Evolutionary conservation across 2,113 vertebrate genomes (phyloP).

Genomic region (Entelurus aequoreus): DNA sequence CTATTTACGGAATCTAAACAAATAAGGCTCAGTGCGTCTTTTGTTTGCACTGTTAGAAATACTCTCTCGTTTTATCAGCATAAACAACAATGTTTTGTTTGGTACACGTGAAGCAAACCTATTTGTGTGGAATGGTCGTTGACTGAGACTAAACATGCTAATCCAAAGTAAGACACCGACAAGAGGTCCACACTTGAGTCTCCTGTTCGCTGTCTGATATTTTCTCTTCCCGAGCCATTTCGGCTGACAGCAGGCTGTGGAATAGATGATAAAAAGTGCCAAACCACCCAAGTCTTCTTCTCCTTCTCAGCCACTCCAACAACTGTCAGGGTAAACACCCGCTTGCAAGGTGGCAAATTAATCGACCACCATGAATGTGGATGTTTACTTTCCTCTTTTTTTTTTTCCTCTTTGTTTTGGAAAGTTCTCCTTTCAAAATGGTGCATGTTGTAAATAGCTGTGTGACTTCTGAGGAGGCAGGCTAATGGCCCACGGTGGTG

Average conservation of each 20-base stretch:
- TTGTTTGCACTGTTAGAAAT: constrained; percentile 25
- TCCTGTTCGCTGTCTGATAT: constrained; percentile 50
- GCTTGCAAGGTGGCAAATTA: constrained; percentile 41
- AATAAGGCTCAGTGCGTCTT: constrained; percentile 46
- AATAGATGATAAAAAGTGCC: constrained; percentile 38
- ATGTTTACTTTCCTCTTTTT: constrained; percentile 26
- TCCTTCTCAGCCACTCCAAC: constrained; percentile 8
- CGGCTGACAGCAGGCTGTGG: constrained; percentile 38
- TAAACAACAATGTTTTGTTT: constrained; percentile 46
- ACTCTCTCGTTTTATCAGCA: constrained; percentile 31
- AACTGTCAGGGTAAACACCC: constrained; percentile 27
- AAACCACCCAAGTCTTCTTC: constrained; percentile 13
- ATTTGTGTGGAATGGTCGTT: constrained; percentile 36
- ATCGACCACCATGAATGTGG: constrained; percentile 36
- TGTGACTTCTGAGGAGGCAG: constrained; percentile 43
- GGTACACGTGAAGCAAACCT: constrained; percentile 31
- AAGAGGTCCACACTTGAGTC: constrained; percentile 40
- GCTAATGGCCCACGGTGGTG: constrained; percentile 40
- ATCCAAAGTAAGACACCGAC: constrained; percentile 43
- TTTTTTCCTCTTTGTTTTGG: constrained; percentile 17
- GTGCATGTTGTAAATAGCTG: constrained; percentile 51
- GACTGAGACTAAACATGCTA: constrained; percentile 52
- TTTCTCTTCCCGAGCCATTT: constrained; percentile 47
- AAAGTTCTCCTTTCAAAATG: constrained; percentile 38
- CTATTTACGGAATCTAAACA: constrained; percentile 63